Conservation (phyloP, 1,140 invertebrate species). For the Scaptomyza pallida region DNA sequence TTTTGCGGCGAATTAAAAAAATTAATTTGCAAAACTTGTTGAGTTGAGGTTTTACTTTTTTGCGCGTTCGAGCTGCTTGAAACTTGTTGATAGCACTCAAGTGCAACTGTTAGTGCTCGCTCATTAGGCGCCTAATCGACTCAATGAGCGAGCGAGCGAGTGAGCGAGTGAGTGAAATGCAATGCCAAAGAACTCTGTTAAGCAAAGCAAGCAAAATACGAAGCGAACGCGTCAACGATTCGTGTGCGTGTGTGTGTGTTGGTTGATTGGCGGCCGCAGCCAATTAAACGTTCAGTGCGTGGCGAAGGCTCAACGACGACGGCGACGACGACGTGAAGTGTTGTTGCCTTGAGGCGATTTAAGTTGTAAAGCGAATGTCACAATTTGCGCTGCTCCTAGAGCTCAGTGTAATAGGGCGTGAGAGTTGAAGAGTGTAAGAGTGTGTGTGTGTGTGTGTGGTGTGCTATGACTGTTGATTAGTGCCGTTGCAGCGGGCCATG, state of each 20-base stretch:
- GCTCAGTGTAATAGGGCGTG: conserved; percentile 4
- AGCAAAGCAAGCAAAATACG: neutral
- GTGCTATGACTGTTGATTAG: conserved; percentile 1
- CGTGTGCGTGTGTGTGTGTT: too few relatives aligned
- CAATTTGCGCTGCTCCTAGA: neutral
- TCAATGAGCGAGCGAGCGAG: conserved; percentile 15
- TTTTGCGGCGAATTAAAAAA: conserved; percentile 1
- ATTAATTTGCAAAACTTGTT: conserved; percentile 34
- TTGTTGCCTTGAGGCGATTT: conserved; percentile 9
- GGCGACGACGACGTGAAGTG: too few relatives aligned
- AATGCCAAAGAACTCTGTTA: neutral
- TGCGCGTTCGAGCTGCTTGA: conserved; percentile 8
- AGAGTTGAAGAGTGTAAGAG: too few relatives aligned
- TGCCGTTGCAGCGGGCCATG: neutral
- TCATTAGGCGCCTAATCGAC: conserved; percentile 70
- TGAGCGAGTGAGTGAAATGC: conserved; percentile 2
- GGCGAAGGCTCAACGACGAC: neutral
- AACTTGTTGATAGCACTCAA: conserved; percentile 29
- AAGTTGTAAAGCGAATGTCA: conserved; percentile 7
- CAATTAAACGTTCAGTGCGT: conserved; percentile 50
- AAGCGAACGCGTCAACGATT: conserved; percentile 27
- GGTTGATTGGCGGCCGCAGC: conserved; percentile 58
- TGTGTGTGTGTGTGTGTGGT: conserved; percentile 7
- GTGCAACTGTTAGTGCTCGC: conserved; percentile 56
- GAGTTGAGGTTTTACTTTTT: neutral